Conservation (phyloP, 2,797 vertebrate species). For the Crotalus adamanteus region DNA sequence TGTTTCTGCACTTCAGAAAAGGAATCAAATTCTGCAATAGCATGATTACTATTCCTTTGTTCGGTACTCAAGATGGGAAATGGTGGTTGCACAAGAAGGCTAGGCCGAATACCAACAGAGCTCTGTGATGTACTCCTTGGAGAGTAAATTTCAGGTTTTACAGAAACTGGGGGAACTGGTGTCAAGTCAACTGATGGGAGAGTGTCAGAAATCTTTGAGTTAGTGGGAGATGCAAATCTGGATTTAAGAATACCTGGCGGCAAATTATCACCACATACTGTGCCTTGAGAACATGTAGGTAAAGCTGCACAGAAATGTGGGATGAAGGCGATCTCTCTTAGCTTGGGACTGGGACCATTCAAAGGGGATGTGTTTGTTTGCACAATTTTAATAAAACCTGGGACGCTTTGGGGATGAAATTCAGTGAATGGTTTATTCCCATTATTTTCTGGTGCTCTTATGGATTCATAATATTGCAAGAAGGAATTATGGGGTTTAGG, state of each 20-base stretch:
- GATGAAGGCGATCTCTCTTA: not conserved
- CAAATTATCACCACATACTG: not conserved
- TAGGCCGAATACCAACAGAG: not conserved
- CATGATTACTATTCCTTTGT: not conserved
- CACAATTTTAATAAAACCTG: not conserved
- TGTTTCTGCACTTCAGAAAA: not conserved
- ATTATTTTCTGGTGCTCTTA: not conserved
- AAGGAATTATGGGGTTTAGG: not conserved
- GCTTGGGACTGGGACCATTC: not conserved
- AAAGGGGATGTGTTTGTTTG: not conserved
- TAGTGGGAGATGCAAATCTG: too few relatives aligned
- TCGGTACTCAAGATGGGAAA: too few relatives aligned
- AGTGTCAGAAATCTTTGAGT: not conserved
- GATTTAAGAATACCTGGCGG: not conserved
- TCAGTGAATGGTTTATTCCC: not conserved
- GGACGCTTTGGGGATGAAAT: not conserved
- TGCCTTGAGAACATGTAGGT: not conserved
- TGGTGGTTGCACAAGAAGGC: too few relatives aligned
- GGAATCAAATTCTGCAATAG: not conserved
- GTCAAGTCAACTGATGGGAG: not conserved
- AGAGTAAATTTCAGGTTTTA: not conserved
- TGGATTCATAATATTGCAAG: not conserved
- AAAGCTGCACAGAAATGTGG: not conserved
- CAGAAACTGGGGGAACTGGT: not conserved
- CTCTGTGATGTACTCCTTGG: not conserved